Evolutionary conservation across 2,888 invertebrate genomes (phyloP), one percentile per base, ranked within the genome.

Genomic region (Eupithecia vulgata): DNA sequence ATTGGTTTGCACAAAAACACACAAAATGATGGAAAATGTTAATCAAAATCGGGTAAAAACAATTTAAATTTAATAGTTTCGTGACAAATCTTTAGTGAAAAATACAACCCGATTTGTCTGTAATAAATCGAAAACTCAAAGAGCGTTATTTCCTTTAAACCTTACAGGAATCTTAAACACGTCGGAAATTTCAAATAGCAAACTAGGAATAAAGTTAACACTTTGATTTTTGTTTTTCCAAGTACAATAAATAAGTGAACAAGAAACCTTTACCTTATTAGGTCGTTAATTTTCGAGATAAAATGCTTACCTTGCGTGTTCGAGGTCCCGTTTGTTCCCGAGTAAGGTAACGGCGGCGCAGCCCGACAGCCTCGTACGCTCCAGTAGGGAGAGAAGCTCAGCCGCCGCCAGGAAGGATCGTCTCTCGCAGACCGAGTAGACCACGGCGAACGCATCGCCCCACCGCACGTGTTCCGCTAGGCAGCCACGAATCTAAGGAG

Each of bases 381-480:
- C 95, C 81, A 97, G 92, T 81, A 97, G 95, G 69, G 97, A 96
- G 77, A 97, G 91, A 67, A 97, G 94, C 83, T 96, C 96, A 59
- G 96, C 95, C 0, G 97, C 97, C 81, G 96, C 97, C 79, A 96
- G 83, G 82, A 94, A 94, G 2, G 94, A 92, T 5, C 94, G 89
- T 17, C 94, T 85, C 79, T 93, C 93, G 81, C 94, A 94, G 48
- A 97, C 97, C 65, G 97, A 97, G 92, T 97, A 97, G 67, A 97
- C 97, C 77, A 97, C 96, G 59, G 97, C 97, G 90, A 97, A 97
- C 21, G 97, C 97, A 85, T 97, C 97, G 68, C 97, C 97, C 97
- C 97, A 97, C 86, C 97, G 95, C 82, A 97, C 95, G 88, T 97
- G 97, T 83, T 97, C 97, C 81, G 96, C 96, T 45, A 97, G 90